These are phyloP conservation scores for Dicerorhinus sumatrensis DNA, from an alignment of 2,113 vertebrate genomes.

Conservation along the genomic window DNA sequence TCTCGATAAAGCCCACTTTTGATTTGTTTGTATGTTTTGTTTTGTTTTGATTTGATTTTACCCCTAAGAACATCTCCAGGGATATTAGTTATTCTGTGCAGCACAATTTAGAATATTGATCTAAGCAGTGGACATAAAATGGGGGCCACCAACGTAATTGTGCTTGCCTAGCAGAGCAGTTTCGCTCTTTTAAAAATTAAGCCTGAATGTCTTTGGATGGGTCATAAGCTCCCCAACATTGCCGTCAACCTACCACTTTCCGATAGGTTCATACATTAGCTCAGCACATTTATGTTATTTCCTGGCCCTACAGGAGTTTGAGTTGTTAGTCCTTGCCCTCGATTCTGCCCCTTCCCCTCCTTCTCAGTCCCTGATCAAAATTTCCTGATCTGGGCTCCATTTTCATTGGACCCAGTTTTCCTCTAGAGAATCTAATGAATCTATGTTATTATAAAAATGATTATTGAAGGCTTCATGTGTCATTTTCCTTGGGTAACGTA, in stretches of 20 bases:
- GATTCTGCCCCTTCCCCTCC: accelerated
- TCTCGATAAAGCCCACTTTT: not conserved
- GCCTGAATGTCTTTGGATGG: not conserved
- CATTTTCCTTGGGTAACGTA: not conserved
- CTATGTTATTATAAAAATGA: not conserved
- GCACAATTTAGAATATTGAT: slow-evolving; percentile 5
- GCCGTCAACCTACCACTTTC: not conserved
- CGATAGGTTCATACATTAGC: not conserved
- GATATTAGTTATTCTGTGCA: not conserved
- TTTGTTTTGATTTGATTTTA: not conserved
- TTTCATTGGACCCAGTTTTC: not conserved
- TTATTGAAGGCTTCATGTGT: not conserved
- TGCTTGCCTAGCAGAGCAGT: not conserved
- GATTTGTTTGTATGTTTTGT: not conserved
- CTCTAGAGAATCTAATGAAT: not conserved
- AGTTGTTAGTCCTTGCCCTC: not conserved
- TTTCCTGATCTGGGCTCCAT: not conserved
- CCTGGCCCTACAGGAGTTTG: not conserved
- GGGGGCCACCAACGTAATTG: not conserved
- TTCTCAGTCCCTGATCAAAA: not conserved
- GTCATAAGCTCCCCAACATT: not conserved
- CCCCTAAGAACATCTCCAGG: not conserved
- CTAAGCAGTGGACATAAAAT: not conserved
- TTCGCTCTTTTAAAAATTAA: slow-evolving; percentile 28
- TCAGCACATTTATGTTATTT: not conserved